phyloP scores from a whole-genome alignment of 1,140 invertebrate genomes.

The Panulirus ornatus region DNA sequence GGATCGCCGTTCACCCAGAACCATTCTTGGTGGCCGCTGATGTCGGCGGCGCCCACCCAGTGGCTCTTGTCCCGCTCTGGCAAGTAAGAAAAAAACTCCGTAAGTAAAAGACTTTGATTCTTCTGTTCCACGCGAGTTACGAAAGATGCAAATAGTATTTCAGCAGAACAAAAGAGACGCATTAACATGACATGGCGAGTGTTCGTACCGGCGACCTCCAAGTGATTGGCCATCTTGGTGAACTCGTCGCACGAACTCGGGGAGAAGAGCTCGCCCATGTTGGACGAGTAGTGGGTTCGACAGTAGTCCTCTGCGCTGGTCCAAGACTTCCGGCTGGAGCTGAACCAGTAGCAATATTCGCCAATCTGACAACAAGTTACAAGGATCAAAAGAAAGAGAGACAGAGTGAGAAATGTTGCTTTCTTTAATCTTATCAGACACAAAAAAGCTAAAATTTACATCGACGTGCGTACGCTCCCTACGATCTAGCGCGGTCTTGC shows the following conservation, averaged over 20 bases:
- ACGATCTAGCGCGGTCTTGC: too few relatives aligned
- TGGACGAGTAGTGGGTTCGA: background rate
- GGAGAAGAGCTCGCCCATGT: constrained; percentile 32
- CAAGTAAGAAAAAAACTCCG: too few relatives aligned
- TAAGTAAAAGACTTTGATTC: too few relatives aligned
- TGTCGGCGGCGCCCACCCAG: constrained; percentile 32
- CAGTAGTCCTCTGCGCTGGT: constrained; percentile 17
- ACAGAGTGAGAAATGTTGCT: background rate
- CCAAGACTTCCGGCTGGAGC: constrained; percentile 13
- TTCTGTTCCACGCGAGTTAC: too few relatives aligned
- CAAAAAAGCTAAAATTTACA: background rate
- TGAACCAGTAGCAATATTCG: constrained; percentile 52
- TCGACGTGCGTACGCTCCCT: too few relatives aligned
- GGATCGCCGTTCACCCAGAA: constrained; percentile 24
- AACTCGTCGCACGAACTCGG: constrained; percentile 41
- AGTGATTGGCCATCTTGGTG: constrained; percentile 43
- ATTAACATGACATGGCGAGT: too few relatives aligned
- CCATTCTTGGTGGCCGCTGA: constrained; percentile 27
- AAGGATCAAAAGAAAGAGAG: background rate
- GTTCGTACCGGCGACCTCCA: constrained; percentile 41
- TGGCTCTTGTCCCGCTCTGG: constrained; percentile 35
- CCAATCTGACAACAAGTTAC: constrained; percentile 1
- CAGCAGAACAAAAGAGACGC: too few relatives aligned
- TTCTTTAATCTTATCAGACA: background rate
- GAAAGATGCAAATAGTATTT: too few relatives aligned